These are phyloP conservation scores for Channa argus DNA, from an alignment of 2,113 vertebrate species.

Conservation along the genomic window DNA sequence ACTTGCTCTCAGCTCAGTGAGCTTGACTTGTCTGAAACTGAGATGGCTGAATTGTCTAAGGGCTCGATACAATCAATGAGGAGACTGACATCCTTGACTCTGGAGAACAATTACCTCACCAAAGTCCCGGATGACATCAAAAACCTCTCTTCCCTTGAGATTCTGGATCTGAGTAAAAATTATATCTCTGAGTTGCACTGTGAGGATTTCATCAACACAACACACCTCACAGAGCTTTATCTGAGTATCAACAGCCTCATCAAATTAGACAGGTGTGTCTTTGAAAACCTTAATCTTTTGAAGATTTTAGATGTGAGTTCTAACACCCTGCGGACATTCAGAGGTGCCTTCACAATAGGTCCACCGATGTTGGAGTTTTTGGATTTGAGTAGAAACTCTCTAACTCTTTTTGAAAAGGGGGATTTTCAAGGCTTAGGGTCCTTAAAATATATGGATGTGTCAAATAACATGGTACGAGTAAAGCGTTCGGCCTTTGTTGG, in stretches of 20 bases:
- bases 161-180: constrained; percentile 14
- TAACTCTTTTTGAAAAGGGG: fast-evolving
- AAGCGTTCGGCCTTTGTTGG: not conserved
- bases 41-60: not conserved
- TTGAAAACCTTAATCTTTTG: constrained; percentile 12
- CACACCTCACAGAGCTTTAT: constrained; percentile 14
- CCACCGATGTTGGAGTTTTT: constrained; percentile 5
- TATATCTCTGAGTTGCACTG: not conserved
- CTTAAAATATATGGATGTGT: constrained; percentile 16
- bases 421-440: constrained; percentile 32
- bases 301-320: constrained; percentile 18
- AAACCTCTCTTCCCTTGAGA: constrained; percentile 10
- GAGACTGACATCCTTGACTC: not conserved
- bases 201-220: constrained; percentile 28
- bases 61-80: constrained; percentile 8
- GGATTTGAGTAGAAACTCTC: constrained; percentile 16
- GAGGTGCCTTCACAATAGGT: not conserved
- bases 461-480: not conserved
- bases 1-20: constrained; percentile 24
- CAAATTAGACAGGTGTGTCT: constrained; percentile 12
- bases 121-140: constrained; percentile 38
- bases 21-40: fast-evolving
- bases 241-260: constrained; percentile 6
- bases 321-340: constrained; percentile 13
- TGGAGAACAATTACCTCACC: not conserved